These are phyloP conservation scores for Incurvaria masculella DNA, from an alignment of 2,888 invertebrate species.

Conservation along the genomic window DNA sequence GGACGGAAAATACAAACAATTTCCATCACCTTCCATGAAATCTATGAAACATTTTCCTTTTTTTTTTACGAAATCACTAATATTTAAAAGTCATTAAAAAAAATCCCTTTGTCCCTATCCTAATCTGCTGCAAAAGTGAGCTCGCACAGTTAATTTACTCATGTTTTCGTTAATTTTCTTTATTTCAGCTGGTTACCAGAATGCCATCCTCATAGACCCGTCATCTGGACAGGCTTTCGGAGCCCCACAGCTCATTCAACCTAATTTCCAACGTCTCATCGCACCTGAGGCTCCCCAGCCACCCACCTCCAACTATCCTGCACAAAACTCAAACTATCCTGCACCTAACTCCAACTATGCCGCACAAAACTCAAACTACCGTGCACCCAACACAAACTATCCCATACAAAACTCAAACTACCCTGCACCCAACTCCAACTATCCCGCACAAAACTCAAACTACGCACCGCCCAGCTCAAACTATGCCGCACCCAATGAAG, in stretches of 20 bases:
- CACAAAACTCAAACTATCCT: neutral
- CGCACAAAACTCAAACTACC: too few relatives aligned
- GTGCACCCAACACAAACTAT: neutral
- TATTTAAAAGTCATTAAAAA: too few relatives aligned
- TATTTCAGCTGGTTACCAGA: constrained; percentile 31
- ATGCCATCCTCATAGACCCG: constrained; percentile 32
- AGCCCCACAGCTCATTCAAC: constrained; percentile 17
- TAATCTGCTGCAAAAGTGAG: too few relatives aligned
- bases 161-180: neutral
- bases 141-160: too few relatives aligned
- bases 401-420: neutral
- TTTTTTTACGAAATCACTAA: neutral
- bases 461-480: neutral
- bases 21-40: too few relatives aligned
- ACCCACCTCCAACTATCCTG: neutral
- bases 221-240: constrained; percentile 28
- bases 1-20: too few relatives aligned
- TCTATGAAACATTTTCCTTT: neutral
- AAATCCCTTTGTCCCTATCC: too few relatives aligned
- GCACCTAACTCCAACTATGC: neutral
- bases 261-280: neutral
- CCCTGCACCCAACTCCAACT: neutral
- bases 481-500: neutral
- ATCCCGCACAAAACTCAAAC: too few relatives aligned
- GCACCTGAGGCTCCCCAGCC: neutral